These are phyloP conservation scores for Dicyrtoma fusca DNA, from an alignment of 2,888 invertebrate genomes.

Conservation along the genomic window DNA sequence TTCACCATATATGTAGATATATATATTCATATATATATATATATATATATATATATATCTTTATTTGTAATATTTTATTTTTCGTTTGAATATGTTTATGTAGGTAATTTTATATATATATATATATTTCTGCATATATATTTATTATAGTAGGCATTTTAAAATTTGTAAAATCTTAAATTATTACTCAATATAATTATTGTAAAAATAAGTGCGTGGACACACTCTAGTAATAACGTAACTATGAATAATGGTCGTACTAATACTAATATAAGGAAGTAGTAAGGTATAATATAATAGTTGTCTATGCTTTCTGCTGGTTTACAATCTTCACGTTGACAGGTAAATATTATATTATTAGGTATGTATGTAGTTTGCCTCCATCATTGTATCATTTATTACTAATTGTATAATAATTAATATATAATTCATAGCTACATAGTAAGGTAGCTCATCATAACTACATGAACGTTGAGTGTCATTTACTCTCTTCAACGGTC, in stretches of 20 bases:
- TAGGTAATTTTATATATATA: constrained; percentile 1
- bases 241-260: neutral
- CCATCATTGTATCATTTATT: neutral
- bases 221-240: too few species aligned
- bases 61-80: too few species aligned
- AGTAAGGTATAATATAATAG: constrained; percentile 19
- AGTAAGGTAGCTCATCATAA: too few species aligned
- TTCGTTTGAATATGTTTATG: neutral
- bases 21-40: constrained; percentile 4
- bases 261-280: neutral
- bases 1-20: neutral
- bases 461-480: too few species aligned
- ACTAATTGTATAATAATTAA: neutral
- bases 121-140: constrained; percentile 1
- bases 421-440: too few species aligned
- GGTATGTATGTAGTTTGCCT: constrained; percentile 8
- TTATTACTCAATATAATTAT: neutral
- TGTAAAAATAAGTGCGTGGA: neutral
- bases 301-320: constrained; percentile 20
- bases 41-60: constrained; percentile 2
- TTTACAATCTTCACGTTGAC: constrained; percentile 11
- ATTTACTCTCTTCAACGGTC: too few species aligned
- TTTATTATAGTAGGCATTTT: constrained; percentile 1
- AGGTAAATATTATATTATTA: neutral
- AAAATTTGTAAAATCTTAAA: neutral